A percentile compares a stretch with the other conserved stretches of the same genome.
Evolutionary conservation across 1,140 invertebrate genomes (phyloP).

Genomic region (Drosophila lacertosa): DNA sequence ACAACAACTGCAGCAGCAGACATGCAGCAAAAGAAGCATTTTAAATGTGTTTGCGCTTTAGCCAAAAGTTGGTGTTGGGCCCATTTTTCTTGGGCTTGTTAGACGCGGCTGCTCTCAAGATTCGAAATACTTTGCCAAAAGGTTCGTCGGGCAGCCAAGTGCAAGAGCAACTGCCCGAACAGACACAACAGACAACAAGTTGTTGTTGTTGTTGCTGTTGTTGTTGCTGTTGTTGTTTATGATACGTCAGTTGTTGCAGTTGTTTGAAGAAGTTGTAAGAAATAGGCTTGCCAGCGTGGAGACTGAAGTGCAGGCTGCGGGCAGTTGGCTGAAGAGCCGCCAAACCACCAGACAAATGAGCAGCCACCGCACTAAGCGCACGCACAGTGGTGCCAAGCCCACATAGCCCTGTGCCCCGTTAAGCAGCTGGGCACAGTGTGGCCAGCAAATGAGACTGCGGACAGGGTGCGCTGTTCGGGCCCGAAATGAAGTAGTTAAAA

Average conservation of each 20-base stretch:
- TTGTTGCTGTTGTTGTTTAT: constrained; percentile 69
- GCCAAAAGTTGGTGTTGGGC: constrained; percentile 80
- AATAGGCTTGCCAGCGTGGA: constrained; percentile 61
- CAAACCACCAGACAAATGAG: constrained; percentile 61
- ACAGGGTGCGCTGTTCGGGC: constrained; percentile 12
- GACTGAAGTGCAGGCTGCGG: constrained; percentile 17
- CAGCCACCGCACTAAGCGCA: constrained; percentile 20
- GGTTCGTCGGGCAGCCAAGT: constrained; percentile 61
- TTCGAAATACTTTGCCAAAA: constrained; percentile 72
- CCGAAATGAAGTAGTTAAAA: constrained; percentile 45
- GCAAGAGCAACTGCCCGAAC: constrained; percentile 55
- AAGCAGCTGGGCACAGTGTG: background rate
- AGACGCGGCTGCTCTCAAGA: constrained; percentile 53
- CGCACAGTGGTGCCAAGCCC: constrained; percentile 47
- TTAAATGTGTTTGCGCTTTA: constrained; percentile 82
- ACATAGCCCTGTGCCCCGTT: no score
- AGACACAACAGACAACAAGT: constrained; percentile 26
- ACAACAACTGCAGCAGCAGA: constrained; percentile 28
- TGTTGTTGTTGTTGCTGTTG: constrained; percentile 21
- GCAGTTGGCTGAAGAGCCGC: constrained; percentile 9
- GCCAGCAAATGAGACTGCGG: constrained; percentile 12
- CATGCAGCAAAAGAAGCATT: constrained; percentile 59
- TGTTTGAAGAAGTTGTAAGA: constrained; percentile 80
- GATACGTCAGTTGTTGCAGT: constrained; percentile 79
- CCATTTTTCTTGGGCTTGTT: constrained; percentile 83